phyloP scores from a whole-genome alignment of 2,113 vertebrate species.

The Stomatorhinus ivindoensis region DNA sequence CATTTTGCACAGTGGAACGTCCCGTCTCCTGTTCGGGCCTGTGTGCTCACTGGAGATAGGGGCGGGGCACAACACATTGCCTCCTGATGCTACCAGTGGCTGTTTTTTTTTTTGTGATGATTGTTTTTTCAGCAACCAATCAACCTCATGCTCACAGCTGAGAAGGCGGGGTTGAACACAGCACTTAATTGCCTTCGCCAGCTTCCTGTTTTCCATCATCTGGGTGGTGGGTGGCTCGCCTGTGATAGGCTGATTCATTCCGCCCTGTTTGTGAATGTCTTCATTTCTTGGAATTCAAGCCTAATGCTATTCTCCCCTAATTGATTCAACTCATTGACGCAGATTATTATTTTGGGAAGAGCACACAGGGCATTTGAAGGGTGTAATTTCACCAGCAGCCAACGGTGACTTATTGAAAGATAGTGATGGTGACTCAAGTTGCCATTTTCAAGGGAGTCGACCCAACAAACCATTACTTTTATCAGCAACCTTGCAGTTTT shows the following conservation, averaged over 20 bases:
- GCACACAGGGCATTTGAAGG: not conserved
- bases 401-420: not conserved
- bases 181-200: not conserved
- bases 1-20: constrained; percentile 18
- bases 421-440: not conserved
- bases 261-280: not conserved
- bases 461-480: not conserved
- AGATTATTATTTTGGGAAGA: not conserved
- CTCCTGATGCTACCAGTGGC: not conserved
- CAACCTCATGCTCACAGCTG: not conserved
- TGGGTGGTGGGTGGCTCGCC: not conserved
- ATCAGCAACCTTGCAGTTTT: not conserved
- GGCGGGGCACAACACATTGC: not conserved
- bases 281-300: not conserved
- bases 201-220: not conserved
- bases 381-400: too few relatives aligned
- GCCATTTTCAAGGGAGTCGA: not conserved
- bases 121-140: not conserved
- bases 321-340: not conserved
- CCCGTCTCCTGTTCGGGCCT: not conserved
- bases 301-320: not conserved
- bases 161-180: not conserved
- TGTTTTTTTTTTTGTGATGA: not conserved
- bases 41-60: not conserved
- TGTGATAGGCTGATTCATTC: not conserved